Base-by-base conservation (phyloP, 1,140 invertebrate genomes). In the Conopomorpha cramerella region DNA sequence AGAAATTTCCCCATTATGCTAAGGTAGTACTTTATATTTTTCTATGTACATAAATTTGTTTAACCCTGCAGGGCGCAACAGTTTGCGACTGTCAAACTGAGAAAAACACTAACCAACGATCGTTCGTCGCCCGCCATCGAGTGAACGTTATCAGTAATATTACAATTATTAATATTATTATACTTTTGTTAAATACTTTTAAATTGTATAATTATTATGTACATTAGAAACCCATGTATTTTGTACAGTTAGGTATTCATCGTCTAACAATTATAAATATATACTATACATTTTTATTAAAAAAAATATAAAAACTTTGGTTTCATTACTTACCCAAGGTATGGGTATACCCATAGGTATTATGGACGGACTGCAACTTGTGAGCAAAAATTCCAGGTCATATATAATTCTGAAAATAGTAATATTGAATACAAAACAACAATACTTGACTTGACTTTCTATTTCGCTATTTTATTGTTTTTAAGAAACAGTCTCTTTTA, bases 101-200 rank as follows among this genome's bases (percentile, higher is more conserved):
- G 89, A 55, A 92, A 92, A 81, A 88, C 88, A 39, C 85, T 90
- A 77, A 91, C 89, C 61, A 90, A 91, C 66, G 90, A 93, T 73
- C 84, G 90, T 49, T 90, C 88, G 32, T 88, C 88, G 46, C 90
- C 90, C 30, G 79, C 86, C 59, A 85, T 88, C 52, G 81, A 82
- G 58, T 76, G 76, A 74, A 57, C 43, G 57, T 55, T 6, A 6
- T 23, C 10, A 6, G 10, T 23, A 23, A 6, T 6, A 23, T 52
- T 68, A 61, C 53, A 53, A 49, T 49, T 36, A 45, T 42, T 49
- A 46, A 46, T 50, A 54, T 51, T 49, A 51, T 53, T 62, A 53
- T 62, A 63, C 64, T 67, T 68, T 72, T 71, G 64, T 71, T 68
- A 70, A 51, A 61, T 61, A 55, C 53, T 64, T 60, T 55, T 65